phyloP scores from a whole-genome alignment of 2,113 vertebrate genomes.

The Anser cygnoides region DNA sequence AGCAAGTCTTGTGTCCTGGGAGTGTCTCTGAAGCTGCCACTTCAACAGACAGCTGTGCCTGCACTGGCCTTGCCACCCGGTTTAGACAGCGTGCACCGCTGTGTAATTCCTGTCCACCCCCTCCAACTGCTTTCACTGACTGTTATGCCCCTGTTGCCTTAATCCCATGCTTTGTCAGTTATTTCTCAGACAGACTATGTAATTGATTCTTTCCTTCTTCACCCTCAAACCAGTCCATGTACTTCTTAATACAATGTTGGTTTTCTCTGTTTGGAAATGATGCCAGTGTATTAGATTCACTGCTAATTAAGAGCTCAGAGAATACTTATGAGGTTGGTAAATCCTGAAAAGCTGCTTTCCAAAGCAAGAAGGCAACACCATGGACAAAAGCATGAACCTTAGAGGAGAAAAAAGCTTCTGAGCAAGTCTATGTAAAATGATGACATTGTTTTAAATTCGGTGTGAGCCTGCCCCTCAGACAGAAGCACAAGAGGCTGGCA shows the following conservation, averaged over 20 bases:
- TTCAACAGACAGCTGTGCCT: not conserved
- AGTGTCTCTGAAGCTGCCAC: not conserved
- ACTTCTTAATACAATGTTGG: not conserved
- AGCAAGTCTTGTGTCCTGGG: not conserved
- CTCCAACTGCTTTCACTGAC: not conserved
- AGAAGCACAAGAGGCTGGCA: not conserved
- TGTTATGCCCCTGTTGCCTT: not conserved
- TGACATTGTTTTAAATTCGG: not conserved
- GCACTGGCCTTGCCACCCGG: not conserved
- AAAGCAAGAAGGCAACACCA: not conserved
- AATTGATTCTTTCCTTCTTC: not conserved
- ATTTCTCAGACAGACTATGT: not conserved
- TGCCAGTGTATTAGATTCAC: not conserved
- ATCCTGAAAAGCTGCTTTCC: not conserved
- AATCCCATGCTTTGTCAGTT: not conserved
- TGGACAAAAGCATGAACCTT: not conserved
- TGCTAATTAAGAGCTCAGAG: not conserved
- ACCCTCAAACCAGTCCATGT: not conserved
- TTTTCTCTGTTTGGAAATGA: not conserved
- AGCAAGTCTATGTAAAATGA: not conserved
- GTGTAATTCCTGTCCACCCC: not conserved
- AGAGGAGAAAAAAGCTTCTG: not conserved
- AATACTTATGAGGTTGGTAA: not conserved
- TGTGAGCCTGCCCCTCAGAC: not conserved
- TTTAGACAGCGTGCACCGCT: not conserved